Evolutionary conservation across 2,113 vertebrate species (phyloP), one percentile per base, ranked within the genome.

Genomic region (Alces alces): DNA sequence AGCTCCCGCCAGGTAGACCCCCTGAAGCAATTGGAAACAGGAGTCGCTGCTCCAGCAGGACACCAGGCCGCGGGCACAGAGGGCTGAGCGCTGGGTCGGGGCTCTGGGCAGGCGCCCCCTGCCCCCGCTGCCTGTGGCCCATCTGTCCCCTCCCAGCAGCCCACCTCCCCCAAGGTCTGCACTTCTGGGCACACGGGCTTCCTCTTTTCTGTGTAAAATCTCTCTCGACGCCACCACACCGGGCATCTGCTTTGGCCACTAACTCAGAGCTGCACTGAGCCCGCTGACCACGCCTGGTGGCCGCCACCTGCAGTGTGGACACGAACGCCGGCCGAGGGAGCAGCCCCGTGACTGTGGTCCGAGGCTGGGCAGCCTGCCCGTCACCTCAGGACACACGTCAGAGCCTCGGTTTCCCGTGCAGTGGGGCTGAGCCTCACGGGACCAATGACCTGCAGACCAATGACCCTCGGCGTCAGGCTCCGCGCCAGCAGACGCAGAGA

Each of bases 71-170:
- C 3, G 0, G 43, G 73, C 30, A 13, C 43, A 25, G 15, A 36
- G 54, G 64, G 12, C 64, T 3, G 27, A 3, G 50, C 2, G 21
- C 80, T 27, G 36, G 7, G 1, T 5, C 21, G 2, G 52, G 43
- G 43, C 15, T 23, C 66, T 0, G 13, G 15, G 47, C n/a, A 11
- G 12, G 57, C 1, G 0, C 55, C 6, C 0, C 13, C 43, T 21
- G 1, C 1, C 64, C 6, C 25, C 0, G 23, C 43, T 47, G 16
- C 9, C 28, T 27, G 60, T 15, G 39, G 15, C 4, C 4, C 27
- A 13, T 39, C 54, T 39, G 27, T 80, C 52, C 43, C 25, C 25
- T 70, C 73, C 70, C 52, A 30, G 8, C 64, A 36, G n/a, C 66
- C 64, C 19, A 7, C 30, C n/a, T 30, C 54, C 30, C 43, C n/a